Evolutionary conservation across 2,888 invertebrate species (phyloP).

Genomic region (Dromius quadrimaculatus): DNA sequence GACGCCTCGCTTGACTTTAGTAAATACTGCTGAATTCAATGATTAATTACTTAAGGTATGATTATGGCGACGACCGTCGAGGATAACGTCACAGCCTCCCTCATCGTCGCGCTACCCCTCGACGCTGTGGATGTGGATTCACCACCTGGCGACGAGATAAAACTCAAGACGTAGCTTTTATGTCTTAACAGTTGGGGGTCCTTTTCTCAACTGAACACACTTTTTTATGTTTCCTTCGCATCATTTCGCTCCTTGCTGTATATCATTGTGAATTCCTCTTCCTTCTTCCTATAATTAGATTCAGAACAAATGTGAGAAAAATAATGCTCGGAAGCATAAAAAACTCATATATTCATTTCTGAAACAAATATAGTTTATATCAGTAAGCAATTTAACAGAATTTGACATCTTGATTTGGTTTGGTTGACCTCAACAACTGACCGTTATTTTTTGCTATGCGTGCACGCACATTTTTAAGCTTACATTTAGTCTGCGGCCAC

Average conservation of each 20-base stretch:
- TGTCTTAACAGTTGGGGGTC: slow-evolving; percentile 36
- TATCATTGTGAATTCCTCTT: slow-evolving; percentile 1
- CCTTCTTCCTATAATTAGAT: too few species aligned
- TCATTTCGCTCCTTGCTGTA: slow-evolving; percentile 5
- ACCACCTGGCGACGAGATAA: slow-evolving; percentile 32
- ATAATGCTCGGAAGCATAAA: too few species aligned
- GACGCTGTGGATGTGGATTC: neutral
- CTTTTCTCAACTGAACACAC: slow-evolving; percentile 4
- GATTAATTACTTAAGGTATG: slow-evolving; percentile 66
- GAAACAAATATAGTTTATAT: too few species aligned
- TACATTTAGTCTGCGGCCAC: too few species aligned
- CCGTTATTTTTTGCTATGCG: too few species aligned
- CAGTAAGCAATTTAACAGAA: too few species aligned
- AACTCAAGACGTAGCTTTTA: slow-evolving; percentile 26
- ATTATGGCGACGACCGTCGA: slow-evolving; percentile 28
- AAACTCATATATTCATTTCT: too few species aligned
- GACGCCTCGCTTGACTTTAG: slow-evolving; percentile 65
- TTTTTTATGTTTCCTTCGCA: slow-evolving; percentile 22
- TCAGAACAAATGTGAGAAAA: too few species aligned
- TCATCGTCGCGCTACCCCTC: neutral
- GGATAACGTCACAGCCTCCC: neutral
- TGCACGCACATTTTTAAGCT: too few species aligned
- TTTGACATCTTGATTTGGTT: too few species aligned
- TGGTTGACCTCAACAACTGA: too few species aligned
- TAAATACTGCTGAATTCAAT: slow-evolving; percentile 65